Percentiles rank a stretch among this genome's conserved stretches.
phyloP scores from a whole-genome alignment of 2,113 vertebrate species.

The Arothron firmamentum region DNA sequence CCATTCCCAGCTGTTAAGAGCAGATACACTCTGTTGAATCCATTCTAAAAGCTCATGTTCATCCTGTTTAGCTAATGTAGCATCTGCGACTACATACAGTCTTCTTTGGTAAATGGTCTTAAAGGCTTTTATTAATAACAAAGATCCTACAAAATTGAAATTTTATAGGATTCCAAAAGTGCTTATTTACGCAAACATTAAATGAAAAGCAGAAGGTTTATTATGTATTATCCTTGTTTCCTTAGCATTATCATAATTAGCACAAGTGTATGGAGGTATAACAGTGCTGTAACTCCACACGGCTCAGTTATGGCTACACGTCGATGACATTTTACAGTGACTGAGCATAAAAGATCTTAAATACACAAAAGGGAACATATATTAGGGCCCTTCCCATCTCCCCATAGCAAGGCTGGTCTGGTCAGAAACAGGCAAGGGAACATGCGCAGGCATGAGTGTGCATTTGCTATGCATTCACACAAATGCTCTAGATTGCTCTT shows the following conservation, averaged over 20 bases:
- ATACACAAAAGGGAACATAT: slow-evolving; percentile 42
- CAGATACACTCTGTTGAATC: no score
- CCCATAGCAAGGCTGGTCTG: slow-evolving; percentile 63
- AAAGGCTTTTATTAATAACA: no score
- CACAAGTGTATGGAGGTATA: no score
- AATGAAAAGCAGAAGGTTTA: background rate
- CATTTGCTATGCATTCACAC: slow-evolving; percentile 40
- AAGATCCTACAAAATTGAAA: no score
- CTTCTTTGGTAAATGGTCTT: no score
- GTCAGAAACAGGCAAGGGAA: slow-evolving; percentile 63
- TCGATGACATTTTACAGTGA: slow-evolving; percentile 28
- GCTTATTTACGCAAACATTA: background rate
- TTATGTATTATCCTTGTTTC: background rate
- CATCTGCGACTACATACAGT: no score
- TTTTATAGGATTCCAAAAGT: no score
- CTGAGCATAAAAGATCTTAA: slow-evolving; percentile 29
- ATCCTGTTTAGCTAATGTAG: no score
- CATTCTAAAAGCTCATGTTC: no score
- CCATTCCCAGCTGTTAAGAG: no score
- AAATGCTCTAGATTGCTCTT: slow-evolving; percentile 20
- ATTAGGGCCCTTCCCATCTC: slow-evolving; percentile 45
- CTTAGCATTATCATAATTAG: background rate
- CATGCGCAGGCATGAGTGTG: slow-evolving; percentile 66
- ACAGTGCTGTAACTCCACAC: no score
- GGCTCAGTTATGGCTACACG: slow-evolving; percentile 7